Conservation (phyloP, 2,888 invertebrate species). For the Pteria penguin region DNA sequence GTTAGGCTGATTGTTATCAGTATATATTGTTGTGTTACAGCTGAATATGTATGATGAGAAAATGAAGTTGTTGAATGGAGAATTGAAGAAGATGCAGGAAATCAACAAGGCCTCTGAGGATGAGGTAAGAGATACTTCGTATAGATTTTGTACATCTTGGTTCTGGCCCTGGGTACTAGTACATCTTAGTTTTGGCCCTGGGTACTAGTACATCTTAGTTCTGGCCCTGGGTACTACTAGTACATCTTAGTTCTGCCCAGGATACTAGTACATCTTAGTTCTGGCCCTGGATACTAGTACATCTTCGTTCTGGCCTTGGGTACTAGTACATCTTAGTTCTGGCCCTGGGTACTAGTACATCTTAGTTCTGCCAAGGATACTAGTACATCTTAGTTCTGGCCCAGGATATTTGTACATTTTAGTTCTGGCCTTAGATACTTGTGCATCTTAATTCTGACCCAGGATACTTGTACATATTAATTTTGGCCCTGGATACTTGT, state of each 20-base stretch:
- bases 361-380: too few relatives aligned
- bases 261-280: background rate
- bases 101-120: slow-evolving; percentile 71
- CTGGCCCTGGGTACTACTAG: background rate
- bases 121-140: slow-evolving; percentile 60
- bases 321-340: too few relatives aligned
- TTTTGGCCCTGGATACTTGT: too few relatives aligned
- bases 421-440: too few relatives aligned
- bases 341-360: too few relatives aligned
- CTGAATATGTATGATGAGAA: slow-evolving; percentile 76
- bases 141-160: background rate
- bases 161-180: background rate
- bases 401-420: too few relatives aligned
- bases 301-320: too few relatives aligned
- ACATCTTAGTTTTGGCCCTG: too few relatives aligned
- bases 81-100: slow-evolving; percentile 76
- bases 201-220: too few relatives aligned
- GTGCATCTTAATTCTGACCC: too few relatives aligned
- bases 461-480: too few relatives aligned
- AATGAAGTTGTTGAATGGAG: slow-evolving; percentile 72
- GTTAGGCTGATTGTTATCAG: background rate
- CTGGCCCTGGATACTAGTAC: background rate
- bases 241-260: background rate
- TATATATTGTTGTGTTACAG: slow-evolving; percentile 49
- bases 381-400: too few relatives aligned